Percentiles rank a stretch among this genome's conserved stretches.
phyloP scores from a whole-genome alignment of 2,797 vertebrate species.

The Sebastes vulpes region DNA sequence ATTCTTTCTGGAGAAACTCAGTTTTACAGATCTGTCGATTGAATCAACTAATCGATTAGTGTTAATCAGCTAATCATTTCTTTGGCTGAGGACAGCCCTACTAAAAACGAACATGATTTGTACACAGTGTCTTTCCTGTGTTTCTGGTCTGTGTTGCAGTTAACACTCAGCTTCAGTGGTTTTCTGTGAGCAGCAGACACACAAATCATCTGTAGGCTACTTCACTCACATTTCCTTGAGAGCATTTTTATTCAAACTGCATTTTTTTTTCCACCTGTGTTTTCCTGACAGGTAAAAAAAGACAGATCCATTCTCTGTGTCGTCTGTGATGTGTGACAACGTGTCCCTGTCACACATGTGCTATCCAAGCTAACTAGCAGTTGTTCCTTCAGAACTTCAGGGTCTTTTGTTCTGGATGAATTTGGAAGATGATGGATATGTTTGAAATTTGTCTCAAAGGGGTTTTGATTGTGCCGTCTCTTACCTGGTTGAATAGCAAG shows the following conservation, averaged over 20 bases:
- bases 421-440: background rate
- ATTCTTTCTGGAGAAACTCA: no score
- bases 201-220: background rate
- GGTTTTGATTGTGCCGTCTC: background rate
- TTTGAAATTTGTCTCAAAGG: background rate
- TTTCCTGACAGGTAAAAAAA: background rate
- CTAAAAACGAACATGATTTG: background rate
- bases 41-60: no score
- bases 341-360: background rate
- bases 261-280: background rate
- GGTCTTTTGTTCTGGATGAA: background rate
- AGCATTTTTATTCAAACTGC: background rate
- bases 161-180: background rate
- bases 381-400: background rate
- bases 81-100: no score
- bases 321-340: background rate
- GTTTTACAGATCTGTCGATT: no score
- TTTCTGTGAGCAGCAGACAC: background rate
- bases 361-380: background rate
- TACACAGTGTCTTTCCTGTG: background rate
- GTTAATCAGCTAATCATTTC: no score
- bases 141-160: background rate
- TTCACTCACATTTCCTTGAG: background rate
- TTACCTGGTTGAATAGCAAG: background rate
- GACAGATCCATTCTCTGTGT: background rate